phyloP scores from a whole-genome alignment of 2,888 invertebrate species.

The Plemyria rubiginata region DNA sequence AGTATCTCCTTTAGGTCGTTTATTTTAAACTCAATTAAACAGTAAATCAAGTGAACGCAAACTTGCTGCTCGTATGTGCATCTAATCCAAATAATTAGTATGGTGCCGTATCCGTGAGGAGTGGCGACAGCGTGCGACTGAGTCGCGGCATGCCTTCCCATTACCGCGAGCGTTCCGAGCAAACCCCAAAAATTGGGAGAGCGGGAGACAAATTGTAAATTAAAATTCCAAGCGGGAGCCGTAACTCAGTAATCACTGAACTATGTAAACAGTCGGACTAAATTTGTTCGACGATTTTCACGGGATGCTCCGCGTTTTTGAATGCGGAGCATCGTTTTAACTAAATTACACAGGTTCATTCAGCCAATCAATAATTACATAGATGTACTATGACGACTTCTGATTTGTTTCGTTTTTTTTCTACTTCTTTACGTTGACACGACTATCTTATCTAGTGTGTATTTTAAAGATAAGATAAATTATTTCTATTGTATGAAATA shows the following conservation, averaged over 20 bases:
- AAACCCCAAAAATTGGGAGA: slow-evolving; percentile 62
- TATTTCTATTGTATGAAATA: too few species aligned
- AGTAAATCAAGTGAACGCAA: slow-evolving; percentile 34
- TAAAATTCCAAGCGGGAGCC: slow-evolving; percentile 66
- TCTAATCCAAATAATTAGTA: slow-evolving; percentile 61
- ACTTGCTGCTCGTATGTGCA: slow-evolving; percentile 41
- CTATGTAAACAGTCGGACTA: slow-evolving; percentile 49
- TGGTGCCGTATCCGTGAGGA: slow-evolving; percentile 42
- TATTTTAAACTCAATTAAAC: too few species aligned
- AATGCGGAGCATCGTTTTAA: slow-evolving; percentile 29
- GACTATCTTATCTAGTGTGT: neutral
- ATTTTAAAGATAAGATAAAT: neutral
- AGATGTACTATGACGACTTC: too few species aligned
- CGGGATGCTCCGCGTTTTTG: slow-evolving; percentile 29
- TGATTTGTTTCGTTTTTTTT: slow-evolving; percentile 18
- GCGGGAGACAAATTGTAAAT: slow-evolving; percentile 68
- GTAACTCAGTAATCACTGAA: slow-evolving; percentile 49
- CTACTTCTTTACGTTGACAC: slow-evolving; percentile 27
- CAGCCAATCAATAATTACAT: slow-evolving; percentile 18
- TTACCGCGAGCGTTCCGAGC: slow-evolving; percentile 65
- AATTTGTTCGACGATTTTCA: slow-evolving; percentile 45
- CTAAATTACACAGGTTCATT: slow-evolving; percentile 23
- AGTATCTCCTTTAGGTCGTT: too few species aligned
- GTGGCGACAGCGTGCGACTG: slow-evolving; percentile 70
- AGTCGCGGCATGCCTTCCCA: slow-evolving; percentile 65